phyloP scores from a whole-genome alignment of 2,113 vertebrate genomes.

The Rattus norvegicus region DNA sequence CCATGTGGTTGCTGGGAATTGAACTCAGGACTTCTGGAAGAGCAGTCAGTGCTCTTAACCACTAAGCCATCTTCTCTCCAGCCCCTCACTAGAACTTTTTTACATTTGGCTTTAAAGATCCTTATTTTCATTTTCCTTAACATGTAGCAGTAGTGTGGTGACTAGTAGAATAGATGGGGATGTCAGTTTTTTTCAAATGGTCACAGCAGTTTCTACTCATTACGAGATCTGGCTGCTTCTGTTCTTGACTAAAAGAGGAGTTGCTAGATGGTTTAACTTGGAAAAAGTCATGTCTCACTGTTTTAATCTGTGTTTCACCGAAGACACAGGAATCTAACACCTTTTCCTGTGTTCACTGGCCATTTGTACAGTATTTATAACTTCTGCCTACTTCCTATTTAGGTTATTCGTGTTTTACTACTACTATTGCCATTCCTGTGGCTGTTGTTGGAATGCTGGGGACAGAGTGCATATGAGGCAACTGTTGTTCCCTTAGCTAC shows the following conservation, averaged over 20 bases:
- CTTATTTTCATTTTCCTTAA: conserved; percentile 13
- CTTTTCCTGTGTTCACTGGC: background rate
- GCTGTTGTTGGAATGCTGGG: background rate
- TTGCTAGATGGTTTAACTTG: background rate
- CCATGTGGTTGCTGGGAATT: no score
- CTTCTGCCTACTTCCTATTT: conserved; percentile 11
- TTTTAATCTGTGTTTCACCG: conserved; percentile 25
- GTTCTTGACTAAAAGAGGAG: background rate
- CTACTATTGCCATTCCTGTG: background rate
- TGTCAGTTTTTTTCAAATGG: background rate
- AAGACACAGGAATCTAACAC: background rate
- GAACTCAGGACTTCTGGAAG: no score
- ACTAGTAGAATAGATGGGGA: background rate
- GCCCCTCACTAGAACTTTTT: background rate
- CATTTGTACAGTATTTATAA: background rate
- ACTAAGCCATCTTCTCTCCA: no score
- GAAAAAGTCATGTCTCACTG: conserved; percentile 7
- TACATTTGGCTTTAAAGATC: background rate
- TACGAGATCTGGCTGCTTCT: background rate
- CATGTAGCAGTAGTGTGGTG: background rate
- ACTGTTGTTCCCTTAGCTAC: background rate
- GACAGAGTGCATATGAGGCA: background rate
- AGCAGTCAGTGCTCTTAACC: no score
- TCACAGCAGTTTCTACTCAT: background rate
- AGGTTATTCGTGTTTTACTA: background rate